Evolutionary conservation across 2,113 vertebrate genomes (phyloP).

Genomic region (Etia nguti): DNA sequence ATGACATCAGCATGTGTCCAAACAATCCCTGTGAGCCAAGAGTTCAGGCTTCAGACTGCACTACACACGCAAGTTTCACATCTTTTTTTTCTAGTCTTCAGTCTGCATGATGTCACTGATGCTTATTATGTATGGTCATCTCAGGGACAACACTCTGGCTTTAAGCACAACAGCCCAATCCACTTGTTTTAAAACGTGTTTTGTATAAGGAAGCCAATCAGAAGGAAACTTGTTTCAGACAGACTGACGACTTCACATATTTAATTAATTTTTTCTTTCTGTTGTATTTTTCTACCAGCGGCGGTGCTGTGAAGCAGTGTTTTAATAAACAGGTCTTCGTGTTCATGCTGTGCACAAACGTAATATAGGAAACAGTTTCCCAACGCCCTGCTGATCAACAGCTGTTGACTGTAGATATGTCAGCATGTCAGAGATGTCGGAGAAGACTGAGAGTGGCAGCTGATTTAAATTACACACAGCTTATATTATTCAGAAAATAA

Average conservation of each 20-base stretch:
- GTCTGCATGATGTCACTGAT: neutral
- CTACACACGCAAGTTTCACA: neutral
- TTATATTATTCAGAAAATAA: neutral
- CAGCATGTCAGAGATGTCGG: neutral
- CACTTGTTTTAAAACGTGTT: neutral
- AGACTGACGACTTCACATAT: neutral
- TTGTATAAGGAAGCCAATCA: neutral
- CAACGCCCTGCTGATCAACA: neutral
- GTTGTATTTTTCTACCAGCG: accelerated
- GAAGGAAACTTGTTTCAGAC: neutral
- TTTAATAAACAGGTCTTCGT: neutral
- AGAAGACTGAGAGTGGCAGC: neutral
- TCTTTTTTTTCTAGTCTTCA: neutral
- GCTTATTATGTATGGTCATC: neutral
- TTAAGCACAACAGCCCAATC: neutral
- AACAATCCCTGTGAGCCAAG: neutral
- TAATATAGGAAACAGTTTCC: neutral
- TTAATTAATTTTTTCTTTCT: neutral
- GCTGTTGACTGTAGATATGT: neutral
- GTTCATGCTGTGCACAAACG: neutral
- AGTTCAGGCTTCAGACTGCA: neutral
- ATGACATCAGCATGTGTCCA: neutral
- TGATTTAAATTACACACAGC: neutral
- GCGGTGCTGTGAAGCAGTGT: neutral
- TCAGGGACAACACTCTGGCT: neutral